Evolutionary conservation across 2,113 vertebrate genomes (phyloP).

Genomic region (Bubo scandiacus): DNA sequence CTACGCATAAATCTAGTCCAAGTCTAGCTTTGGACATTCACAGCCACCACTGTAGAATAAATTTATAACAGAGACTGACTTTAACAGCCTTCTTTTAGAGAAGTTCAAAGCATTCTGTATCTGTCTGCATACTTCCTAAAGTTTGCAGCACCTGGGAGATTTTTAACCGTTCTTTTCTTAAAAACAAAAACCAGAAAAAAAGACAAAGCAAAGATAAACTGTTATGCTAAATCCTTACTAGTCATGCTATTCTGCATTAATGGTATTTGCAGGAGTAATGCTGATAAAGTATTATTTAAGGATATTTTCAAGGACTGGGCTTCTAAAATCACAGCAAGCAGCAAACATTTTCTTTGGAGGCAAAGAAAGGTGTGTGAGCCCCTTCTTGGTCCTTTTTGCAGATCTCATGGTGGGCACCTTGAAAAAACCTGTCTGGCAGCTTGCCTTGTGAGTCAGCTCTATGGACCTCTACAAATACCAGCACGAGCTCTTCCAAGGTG

Average conservation of each 20-base stretch:
- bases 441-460: not conserved
- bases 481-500: accelerated
- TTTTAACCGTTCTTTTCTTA: not conserved
- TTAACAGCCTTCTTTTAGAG: not conserved
- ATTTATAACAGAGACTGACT: conserved; percentile 52
- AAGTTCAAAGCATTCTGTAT: conserved; percentile 30
- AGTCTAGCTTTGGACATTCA: conserved; percentile 51
- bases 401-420: no score
- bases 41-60: conserved; percentile 41
- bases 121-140: not conserved
- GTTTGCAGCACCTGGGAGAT: not conserved
- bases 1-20: conserved; percentile 42
- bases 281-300: not conserved
- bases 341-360: not conserved
- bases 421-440: not conserved
- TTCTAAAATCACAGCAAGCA: not conserved
- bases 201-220: not conserved
- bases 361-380: not conserved
- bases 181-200: not conserved
- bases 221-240: not conserved
- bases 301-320: not conserved
- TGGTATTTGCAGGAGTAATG: not conserved
- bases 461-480: not conserved
- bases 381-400: not conserved
- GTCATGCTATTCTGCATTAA: not conserved